These are phyloP conservation scores for Whitmania pigra DNA, from an alignment of 1,140 invertebrate genomes.

Conservation along the genomic window DNA sequence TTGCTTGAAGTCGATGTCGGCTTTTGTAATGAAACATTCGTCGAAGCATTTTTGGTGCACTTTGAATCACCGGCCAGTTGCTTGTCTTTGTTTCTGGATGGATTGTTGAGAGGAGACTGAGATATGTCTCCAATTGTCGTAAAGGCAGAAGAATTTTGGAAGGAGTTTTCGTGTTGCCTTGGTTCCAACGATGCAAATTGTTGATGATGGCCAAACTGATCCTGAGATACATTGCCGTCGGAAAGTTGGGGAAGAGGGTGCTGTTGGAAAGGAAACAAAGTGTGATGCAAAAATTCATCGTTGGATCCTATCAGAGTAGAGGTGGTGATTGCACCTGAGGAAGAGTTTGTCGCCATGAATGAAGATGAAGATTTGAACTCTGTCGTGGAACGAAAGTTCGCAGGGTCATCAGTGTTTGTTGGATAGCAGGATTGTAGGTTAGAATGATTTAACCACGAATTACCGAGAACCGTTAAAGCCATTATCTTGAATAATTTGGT, in stretches of 20 bases:
- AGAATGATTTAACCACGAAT: slow-evolving; percentile 1
- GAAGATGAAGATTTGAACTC: slow-evolving; percentile 11
- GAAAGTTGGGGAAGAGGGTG: background rate
- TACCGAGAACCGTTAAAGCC: slow-evolving; percentile 8
- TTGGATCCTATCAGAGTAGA: background rate
- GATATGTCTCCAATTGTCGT: slow-evolving; percentile 6
- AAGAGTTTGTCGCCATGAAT: slow-evolving; percentile 5
- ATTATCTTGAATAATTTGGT: background rate
- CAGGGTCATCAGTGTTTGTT: slow-evolving; percentile 1
- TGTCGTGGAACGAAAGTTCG: background rate
- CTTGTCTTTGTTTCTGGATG: background rate
- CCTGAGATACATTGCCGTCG: background rate
- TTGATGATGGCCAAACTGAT: background rate
- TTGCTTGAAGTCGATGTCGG: slow-evolving; percentile 1
- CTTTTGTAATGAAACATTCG: background rate
- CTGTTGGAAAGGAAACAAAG: slow-evolving; percentile 7
- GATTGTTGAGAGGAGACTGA: too few species aligned
- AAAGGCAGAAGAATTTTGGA: background rate
- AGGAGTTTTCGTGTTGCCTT: slow-evolving; percentile 1
- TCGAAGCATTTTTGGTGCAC: slow-evolving; percentile 5
- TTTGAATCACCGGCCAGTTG: background rate
- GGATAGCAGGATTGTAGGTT: slow-evolving; percentile 7
- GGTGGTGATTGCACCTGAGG: slow-evolving; percentile 9
- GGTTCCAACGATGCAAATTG: slow-evolving; percentile 8
- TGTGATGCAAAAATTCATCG: slow-evolving; percentile 9